phyloP scores from a whole-genome alignment of 92 coral and sea anemone species.

The Montipora capitata region DNA sequence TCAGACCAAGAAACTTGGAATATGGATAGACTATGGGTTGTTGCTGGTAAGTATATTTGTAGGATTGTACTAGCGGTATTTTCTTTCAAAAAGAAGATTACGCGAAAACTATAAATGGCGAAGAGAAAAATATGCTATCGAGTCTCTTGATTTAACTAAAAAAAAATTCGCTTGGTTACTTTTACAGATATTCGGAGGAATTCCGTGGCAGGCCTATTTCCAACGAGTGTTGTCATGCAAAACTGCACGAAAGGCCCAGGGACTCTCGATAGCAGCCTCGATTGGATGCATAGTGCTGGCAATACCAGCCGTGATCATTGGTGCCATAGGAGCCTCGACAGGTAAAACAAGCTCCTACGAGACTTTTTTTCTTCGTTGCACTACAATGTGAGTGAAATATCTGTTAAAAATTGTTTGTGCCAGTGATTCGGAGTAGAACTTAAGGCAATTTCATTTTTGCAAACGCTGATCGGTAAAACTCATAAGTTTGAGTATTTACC shows the following conservation, averaged over 20 bases:
- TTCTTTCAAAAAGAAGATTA: too few relatives aligned
- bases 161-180: not conserved
- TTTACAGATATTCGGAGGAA: constrained; percentile 89
- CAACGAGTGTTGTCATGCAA: constrained; percentile 94
- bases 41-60: constrained; percentile 63
- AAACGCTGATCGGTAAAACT: too few relatives aligned
- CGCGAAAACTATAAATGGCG: not conserved
- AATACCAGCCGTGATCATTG: constrained; percentile 91
- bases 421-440: too few relatives aligned
- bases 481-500: too few relatives aligned
- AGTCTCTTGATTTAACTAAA: not conserved
- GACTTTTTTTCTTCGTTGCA: not conserved
- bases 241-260: constrained; percentile 79
- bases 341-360: constrained; percentile 54
- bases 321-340: constrained; percentile 90
- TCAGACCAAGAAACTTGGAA: constrained; percentile 65
- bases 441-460: too few relatives aligned
- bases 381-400: too few relatives aligned
- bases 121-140: not conserved
- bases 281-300: constrained; percentile 86
- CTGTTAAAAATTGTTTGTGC: not conserved
- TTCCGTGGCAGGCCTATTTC: constrained; percentile 97
- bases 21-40: constrained; percentile 81
- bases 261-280: constrained; percentile 87
- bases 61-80: not conserved